Evolutionary conservation across 1,140 invertebrate species (phyloP).

Genomic region (Hermetia illucens): DNA sequence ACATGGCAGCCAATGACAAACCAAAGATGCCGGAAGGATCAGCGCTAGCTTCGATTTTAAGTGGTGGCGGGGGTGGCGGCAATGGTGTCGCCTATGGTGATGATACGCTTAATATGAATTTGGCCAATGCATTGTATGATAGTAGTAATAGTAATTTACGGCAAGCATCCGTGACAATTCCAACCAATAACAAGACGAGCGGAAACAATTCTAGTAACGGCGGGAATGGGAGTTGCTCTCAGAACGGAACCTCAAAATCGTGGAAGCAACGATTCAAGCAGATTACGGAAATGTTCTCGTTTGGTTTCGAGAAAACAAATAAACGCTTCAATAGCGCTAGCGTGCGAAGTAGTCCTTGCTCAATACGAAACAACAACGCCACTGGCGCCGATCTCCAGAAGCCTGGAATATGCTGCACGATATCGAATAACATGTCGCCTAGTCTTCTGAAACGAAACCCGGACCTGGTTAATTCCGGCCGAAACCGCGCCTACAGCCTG

Average conservation of each 20-base stretch:
- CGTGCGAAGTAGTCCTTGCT: conserved; percentile 20
- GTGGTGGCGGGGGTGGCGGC: background rate
- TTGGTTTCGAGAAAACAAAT: conserved; percentile 25
- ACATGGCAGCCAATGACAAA: background rate
- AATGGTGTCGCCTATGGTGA: conserved; percentile 3
- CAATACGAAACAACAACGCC: conserved; percentile 13
- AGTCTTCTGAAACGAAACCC: conserved; percentile 7
- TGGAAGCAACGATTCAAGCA: conserved; percentile 26
- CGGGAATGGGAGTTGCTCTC: conserved; percentile 2
- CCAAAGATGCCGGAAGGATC: background rate
- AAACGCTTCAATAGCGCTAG: conserved; percentile 27
- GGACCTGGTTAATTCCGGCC: conserved; percentile 6
- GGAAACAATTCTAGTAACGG: background rate
- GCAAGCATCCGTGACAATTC: background rate
- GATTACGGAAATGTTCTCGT: conserved; percentile 27
- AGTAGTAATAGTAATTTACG: background rate
- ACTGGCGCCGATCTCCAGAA: conserved; percentile 4
- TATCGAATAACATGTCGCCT: conserved; percentile 16
- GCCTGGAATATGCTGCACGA: conserved; percentile 17
- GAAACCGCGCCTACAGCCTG: conserved; percentile 25
- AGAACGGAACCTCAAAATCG: conserved; percentile 8
- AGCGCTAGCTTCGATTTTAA: no score
- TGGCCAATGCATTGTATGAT: conserved; percentile 4
- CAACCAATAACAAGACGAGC: background rate
- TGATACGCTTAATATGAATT: conserved; percentile 24